A percentile compares a stretch with the other conserved stretches of the same genome.
Conservation (phyloP, 1,140 invertebrate genomes). For the Pseudomyrmex cubaensis region DNA sequence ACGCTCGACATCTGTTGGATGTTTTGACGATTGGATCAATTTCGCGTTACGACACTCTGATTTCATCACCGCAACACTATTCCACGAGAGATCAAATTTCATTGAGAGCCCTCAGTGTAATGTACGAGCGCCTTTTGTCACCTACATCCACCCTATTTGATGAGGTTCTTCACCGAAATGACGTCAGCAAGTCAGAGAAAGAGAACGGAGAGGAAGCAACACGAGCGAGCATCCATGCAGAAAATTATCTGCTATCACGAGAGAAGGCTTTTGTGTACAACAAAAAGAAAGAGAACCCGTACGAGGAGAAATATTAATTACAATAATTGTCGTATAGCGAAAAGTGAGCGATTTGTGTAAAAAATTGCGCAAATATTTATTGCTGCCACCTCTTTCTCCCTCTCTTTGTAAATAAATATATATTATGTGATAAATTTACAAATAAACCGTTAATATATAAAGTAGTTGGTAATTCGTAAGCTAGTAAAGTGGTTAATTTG, state of each 20-base stretch:
- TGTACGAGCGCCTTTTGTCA: constrained; percentile 20
- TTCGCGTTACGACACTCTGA: neutral
- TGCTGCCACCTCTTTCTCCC: neutral
- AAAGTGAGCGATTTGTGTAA: neutral
- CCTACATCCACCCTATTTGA: constrained; percentile 9
- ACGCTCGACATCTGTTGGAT: too few relatives aligned
- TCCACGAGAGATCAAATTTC: constrained; percentile 34
- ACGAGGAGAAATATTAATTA: constrained; percentile 20
- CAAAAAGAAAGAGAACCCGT: neutral
- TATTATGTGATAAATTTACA: too few relatives aligned
- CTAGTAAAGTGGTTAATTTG: neutral
- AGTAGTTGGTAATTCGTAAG: too few relatives aligned
- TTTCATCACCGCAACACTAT: neutral
- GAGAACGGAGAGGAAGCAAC: constrained; percentile 6
- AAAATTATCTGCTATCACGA: constrained; percentile 35
- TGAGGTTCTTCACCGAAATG: constrained; percentile 4
- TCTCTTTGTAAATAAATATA: too few relatives aligned
- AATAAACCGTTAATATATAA: too few relatives aligned
- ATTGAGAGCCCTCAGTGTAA: constrained; percentile 2
- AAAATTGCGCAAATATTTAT: constrained; percentile 12
- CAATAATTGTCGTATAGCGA: neutral
- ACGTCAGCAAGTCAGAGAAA: constrained; percentile 11
- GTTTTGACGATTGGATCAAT: too few relatives aligned
- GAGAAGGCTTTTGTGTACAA: constrained; percentile 9
- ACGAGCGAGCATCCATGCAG: constrained; percentile 21